Evolutionary conservation across 1,140 invertebrate species (phyloP), one percentile per base, ranked within the genome.

Genomic region (Lineus longissimus): DNA sequence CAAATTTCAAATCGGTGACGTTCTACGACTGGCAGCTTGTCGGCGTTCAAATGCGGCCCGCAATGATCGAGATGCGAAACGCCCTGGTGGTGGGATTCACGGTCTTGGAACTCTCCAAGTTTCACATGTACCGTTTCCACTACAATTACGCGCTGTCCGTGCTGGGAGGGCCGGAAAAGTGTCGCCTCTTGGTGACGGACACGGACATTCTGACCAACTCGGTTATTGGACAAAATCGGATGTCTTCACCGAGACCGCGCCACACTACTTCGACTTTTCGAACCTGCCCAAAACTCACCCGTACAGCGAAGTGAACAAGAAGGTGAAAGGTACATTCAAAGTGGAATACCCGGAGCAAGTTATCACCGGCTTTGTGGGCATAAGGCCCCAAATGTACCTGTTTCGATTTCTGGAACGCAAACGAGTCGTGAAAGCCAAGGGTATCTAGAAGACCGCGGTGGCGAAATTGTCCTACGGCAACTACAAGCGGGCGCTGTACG

Each of bases 111-210:
- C 9, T 19, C 6, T 7, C 6, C 25, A 51, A 51, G 25, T n/a
- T 51, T 51, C 47, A 51, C 47, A 51, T 51, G 47, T 51, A 51
- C 47, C 6, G n/a, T 4, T 51, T 51, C 47, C 47, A 51, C 25
- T 19, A 51, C 47, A 51, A 51, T n/a, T 51, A 51, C 47, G 25
- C n/a, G 6, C 9, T 36, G 33, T 15, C 6, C 15, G 33, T 36
- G n/a, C 47, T 23, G 4, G 25, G 25, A 4, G 47, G n/a, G 4
- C 47, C 19, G n/a, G 47, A 27, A 27, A 23, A 27, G 4, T 51
- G 25, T n/a, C 47, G n/a, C 4, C 25, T 51, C 6, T 51, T 51
- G 47, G 9, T 51, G 19, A 51, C 19, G 6, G 47, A 51, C 47
- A 51, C 47, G 47, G 47, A 51, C 47, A 23, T 4, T 19, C 25